Evolutionary conservation across 1,140 invertebrate genomes (phyloP), one percentile per base, ranked within the genome.

Genomic region (Aphaenogaster floridana): DNA sequence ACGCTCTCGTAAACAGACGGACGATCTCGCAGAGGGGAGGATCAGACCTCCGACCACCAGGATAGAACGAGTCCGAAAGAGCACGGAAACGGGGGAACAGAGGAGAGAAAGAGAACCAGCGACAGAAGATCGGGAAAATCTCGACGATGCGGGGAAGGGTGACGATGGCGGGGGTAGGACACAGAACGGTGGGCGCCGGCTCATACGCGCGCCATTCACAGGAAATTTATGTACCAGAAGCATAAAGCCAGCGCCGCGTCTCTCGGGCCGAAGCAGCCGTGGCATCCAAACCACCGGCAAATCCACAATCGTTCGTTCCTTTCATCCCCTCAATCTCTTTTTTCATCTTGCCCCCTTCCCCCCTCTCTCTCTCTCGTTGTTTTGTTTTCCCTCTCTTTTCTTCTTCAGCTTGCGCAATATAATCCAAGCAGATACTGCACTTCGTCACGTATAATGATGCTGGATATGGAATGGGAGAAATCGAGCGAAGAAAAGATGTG

Each of bases 161-260:
- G 61, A 68, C 63, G 69, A 85, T 69, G 57, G 78, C 78, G 54
- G 76, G 54, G 71, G 66, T 78, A 86, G 87, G 87, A 86, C 90
- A 91, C 17, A 79, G 88, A 88, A 93, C 86, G 89, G 80, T 87
- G 86, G 89, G 90, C 89, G 88, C 89, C 89, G 89, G 86, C 63
- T 92, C 89, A 89, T 92, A 92, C 89, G 83, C 88, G 68, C 88
- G 63, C 92, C 90, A 93, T 94, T 94, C 90, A 90, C 78, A 76
- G 72, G 66, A 93, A 93, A 94, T 94, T 93, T 94, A 93, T 93
- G 92, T 92, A 90, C 87, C 89, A 90, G 91, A 89, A 90, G 92
- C 91, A 94, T 91, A 93, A 93, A 93, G 88, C 86, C 91, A 92
- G 78, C 87, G 83, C 76, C 88, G 78, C 74, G 61, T 90, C 80